Percentiles rank a stretch among this genome's conserved stretches.
These are phyloP conservation scores for Tragelaphus oryx DNA, from an alignment of 2,797 vertebrate genomes.

Conservation along the genomic window DNA sequence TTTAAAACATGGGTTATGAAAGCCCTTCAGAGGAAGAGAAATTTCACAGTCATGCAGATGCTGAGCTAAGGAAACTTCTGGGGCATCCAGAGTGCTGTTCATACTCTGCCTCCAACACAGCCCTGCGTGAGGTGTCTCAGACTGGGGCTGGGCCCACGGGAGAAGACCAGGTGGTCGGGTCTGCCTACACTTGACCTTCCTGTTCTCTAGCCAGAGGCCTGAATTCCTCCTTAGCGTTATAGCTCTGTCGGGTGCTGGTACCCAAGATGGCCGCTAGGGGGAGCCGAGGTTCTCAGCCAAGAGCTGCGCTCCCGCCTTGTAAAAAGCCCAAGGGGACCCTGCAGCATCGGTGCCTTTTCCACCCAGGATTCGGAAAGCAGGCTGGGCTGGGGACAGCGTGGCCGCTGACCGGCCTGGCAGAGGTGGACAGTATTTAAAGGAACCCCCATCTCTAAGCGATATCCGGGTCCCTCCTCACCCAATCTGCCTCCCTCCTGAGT, in stretches of 20 bases:
- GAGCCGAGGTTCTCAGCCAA: conserved; percentile 22
- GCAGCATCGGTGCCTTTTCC: neutral
- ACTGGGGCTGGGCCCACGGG: neutral
- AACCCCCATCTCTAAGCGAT: neutral
- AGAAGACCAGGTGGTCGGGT: neutral
- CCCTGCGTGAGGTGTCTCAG: neutral
- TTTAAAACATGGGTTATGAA: conserved; percentile 37
- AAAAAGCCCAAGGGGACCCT: neutral
- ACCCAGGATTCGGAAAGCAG: neutral
- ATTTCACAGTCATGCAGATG: neutral
- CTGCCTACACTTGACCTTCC: neutral
- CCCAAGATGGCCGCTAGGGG: conserved; percentile 19
- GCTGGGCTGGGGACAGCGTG: neutral
- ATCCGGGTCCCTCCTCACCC: neutral
- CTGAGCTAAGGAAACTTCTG: conserved; percentile 7
- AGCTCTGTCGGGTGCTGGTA: rapidly evolving
- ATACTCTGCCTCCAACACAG: neutral
- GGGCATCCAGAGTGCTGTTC: neutral
- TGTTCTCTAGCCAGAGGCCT: neutral
- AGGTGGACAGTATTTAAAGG: neutral
- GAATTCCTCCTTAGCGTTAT: rapidly evolving
- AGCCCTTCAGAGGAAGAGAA: neutral
- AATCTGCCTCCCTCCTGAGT: neutral
- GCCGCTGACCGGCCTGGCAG: neutral
- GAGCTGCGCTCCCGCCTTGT: rapidly evolving